A percentile compares a stretch with the other conserved stretches of the same genome.
These are phyloP conservation scores for Terrapene triunguis DNA, from an alignment of 2,113 vertebrate species.

Conservation along the genomic window DNA sequence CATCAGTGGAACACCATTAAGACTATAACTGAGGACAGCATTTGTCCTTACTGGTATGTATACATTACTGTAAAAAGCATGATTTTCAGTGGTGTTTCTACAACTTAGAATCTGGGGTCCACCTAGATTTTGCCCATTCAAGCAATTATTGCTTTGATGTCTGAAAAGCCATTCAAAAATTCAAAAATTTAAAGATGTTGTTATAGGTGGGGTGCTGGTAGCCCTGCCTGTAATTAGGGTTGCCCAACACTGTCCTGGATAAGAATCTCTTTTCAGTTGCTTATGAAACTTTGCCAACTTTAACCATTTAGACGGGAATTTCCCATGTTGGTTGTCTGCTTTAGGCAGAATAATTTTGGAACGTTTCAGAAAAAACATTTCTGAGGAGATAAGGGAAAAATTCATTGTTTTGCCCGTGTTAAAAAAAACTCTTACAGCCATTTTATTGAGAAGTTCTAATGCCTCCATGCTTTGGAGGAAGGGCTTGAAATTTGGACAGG, in stretches of 20 bases:
- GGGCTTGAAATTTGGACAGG: too few relatives aligned
- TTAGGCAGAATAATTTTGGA: constrained; percentile 9
- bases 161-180: background rate
- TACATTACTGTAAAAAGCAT: constrained; percentile 18
- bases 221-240: background rate
- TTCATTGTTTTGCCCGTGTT: background rate
- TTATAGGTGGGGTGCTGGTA: background rate
- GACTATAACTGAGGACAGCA: constrained; percentile 3
- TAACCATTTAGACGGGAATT: constrained; percentile 3
- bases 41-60: background rate
- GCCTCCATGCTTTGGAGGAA: too few relatives aligned
- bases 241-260: background rate
- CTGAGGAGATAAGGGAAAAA: background rate
- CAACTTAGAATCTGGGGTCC: background rate
- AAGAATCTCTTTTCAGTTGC: background rate
- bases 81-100: background rate
- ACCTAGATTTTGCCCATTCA: constrained; percentile 8
- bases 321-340: background rate
- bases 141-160: background rate
- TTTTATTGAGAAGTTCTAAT: too few relatives aligned
- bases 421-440: background rate
- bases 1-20: constrained; percentile 24
- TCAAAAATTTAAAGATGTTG: constrained; percentile 15
- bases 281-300: constrained; percentile 1
- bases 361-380: constrained; percentile 22